phyloP scores from a whole-genome alignment of 2,888 invertebrate genomes.

The Heliconius erato region DNA sequence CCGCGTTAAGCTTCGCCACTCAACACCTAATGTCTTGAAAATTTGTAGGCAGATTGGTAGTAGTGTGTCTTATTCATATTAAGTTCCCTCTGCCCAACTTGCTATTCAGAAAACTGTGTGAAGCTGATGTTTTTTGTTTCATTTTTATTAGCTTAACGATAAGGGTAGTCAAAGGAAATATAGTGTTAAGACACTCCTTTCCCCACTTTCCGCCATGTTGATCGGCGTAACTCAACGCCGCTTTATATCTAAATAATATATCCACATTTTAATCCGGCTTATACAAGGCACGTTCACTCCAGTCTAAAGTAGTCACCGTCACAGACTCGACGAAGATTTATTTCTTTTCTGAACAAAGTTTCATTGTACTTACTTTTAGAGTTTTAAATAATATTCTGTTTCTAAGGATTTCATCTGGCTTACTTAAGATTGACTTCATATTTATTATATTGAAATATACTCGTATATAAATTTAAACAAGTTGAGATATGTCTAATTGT shows the following conservation, averaged over 20 bases:
- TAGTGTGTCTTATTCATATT: background rate
- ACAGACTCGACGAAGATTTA: conserved; percentile 20
- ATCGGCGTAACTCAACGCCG: too few relatives aligned
- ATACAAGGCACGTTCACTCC: background rate
- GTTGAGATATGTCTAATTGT: too few relatives aligned
- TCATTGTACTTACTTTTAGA: conserved; percentile 6
- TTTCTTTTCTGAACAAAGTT: conserved; percentile 30
- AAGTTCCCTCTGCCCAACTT: background rate
- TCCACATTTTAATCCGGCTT: background rate
- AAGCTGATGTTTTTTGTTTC: too few relatives aligned
- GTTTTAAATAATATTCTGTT: conserved; percentile 22
- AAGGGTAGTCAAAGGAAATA: too few relatives aligned
- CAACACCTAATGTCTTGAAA: background rate
- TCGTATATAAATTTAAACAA: too few relatives aligned
- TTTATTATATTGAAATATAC: background rate
- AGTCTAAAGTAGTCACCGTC: conserved; percentile 13
- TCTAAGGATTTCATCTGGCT: background rate
- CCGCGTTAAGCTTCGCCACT: background rate
- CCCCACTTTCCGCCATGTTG: too few relatives aligned
- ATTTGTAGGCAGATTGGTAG: background rate
- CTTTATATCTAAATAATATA: background rate
- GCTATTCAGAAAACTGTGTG: too few relatives aligned
- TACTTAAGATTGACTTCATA: background rate
- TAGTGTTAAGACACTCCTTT: too few relatives aligned
- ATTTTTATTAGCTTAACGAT: too few relatives aligned